phyloP scores from a whole-genome alignment of 1,140 invertebrate genomes.

The Cecropterus lyciades region DNA sequence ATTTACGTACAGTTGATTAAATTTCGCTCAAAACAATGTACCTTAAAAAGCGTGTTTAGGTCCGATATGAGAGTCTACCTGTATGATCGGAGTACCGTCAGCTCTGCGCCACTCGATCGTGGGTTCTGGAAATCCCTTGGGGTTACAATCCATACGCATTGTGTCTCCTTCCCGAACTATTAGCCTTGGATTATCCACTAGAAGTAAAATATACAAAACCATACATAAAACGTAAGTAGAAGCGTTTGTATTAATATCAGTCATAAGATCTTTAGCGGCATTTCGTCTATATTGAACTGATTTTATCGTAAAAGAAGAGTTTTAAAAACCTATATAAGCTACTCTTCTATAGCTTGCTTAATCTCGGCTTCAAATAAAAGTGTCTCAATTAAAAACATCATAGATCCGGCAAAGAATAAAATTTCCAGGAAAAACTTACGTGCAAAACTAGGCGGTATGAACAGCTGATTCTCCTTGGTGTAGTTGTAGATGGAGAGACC shows the following conservation, averaged over 20 bases:
- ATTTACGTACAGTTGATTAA: no score
- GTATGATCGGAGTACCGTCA: constrained; percentile 84
- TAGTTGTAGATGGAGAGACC: constrained; percentile 90
- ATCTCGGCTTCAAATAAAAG: no score
- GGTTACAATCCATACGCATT: constrained; percentile 90
- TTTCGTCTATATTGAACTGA: no score
- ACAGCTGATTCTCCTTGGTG: constrained; percentile 87
- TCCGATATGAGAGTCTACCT: constrained; percentile 42
- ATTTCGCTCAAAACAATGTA: no score
- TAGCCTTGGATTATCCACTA: constrained; percentile 72
- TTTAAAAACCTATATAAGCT: no score
- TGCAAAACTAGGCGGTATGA: constrained; percentile 92
- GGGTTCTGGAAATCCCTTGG: constrained; percentile 90
- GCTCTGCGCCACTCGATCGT: constrained; percentile 90
- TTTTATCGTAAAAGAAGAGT: no score
- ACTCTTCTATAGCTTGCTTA: no score
- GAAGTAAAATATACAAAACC: constrained; percentile 28
- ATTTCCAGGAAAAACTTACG: constrained; percentile 73
- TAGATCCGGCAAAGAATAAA: background rate
- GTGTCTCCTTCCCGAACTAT: constrained; percentile 87
- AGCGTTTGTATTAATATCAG: no score
- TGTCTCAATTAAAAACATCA: background rate
- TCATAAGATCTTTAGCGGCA: no score
- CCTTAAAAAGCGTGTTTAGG: no score
- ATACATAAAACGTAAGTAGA: no score